Base-by-base conservation (phyloP, 2,888 invertebrate species). In the Drosophila borealis region DNA sequence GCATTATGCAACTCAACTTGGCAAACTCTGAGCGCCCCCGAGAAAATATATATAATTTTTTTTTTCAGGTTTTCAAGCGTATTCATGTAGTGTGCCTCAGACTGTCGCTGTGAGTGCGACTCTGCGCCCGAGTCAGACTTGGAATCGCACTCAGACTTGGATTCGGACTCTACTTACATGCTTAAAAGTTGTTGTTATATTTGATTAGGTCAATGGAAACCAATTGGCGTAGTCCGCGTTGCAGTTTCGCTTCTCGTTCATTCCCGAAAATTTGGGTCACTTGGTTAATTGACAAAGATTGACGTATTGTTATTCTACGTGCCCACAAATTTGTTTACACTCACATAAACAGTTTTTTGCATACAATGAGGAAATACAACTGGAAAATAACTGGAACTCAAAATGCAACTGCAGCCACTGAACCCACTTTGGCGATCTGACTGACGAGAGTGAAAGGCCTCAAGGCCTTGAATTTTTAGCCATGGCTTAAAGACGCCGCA, bases 121-220 rank as follows among this genome's bases (percentile, higher is more conserved):
- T 60, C 25, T 13, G 25, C n/a, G 4, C n/a, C 36, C 21, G 42
- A 54, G 14, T 55, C 17, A 14, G 33, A 41, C 33, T 50, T 37
- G 4, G 34, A 41, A 4, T 36, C 39, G 17, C 53, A 17, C 53
- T 54, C 37, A 36, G 49, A 57, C 42, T 61, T 39, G 45, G 29
- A 60, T 34, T 41, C 21, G 57, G 34, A 36, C 17, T 44, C 49
- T 45, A 53, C 53, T 73, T 63, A 48, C 80, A 55, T 62, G 41
- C 19, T 37, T 3, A 49, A 61, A 64, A 57, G 29, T 57, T 65
- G 64, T 60, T 80, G 65, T 71, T 70, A 63, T 34, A 63, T 74
- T 76, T 81, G 89, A 89, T 85, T 89, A 70, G 88, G 84, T 89
- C 88, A 88, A 88, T 89, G 89, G 84, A 89, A 88, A 79, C 82